These are phyloP conservation scores for Zelleria hepariella DNA, from an alignment of 2,888 invertebrate genomes.

Conservation along the genomic window DNA sequence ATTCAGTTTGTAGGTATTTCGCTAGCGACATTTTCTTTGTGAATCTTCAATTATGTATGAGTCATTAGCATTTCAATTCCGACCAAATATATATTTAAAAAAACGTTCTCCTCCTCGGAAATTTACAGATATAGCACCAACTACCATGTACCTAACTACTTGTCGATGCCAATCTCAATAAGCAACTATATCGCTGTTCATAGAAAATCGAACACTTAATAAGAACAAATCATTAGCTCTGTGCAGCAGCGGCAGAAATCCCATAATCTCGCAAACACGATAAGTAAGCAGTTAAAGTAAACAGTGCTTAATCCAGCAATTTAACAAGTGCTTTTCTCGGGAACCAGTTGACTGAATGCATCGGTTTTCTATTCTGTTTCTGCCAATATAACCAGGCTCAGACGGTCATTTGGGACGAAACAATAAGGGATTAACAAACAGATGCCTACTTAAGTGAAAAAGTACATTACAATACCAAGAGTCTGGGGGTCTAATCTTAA, in stretches of 20 bases:
- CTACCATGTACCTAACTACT: too few relatives aligned
- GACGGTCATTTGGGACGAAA: not conserved
- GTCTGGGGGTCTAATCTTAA: too few relatives aligned
- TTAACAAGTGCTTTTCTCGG: conserved; percentile 34
- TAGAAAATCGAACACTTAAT: not conserved
- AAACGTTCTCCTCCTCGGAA: too few relatives aligned
- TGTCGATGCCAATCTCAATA: too few relatives aligned
- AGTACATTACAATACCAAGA: not conserved
- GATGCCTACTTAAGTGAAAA: not conserved
- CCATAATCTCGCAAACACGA: conserved; percentile 29
- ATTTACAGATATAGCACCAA: too few relatives aligned
- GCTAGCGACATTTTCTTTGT: conserved; percentile 16
- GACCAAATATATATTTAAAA: conserved; percentile 5
- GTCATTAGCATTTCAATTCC: conserved; percentile 38
- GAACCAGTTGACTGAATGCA: conserved; percentile 28
- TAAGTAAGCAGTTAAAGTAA: conserved; percentile 40
- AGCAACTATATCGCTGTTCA: too few relatives aligned
- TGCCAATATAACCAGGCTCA: not conserved
- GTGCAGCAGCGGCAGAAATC: conserved; percentile 6
- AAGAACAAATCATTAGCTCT: conserved; percentile 1
- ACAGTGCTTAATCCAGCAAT: conserved; percentile 39
- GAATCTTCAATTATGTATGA: conserved; percentile 36
- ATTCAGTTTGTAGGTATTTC: not conserved
- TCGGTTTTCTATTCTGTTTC: conserved; percentile 14
- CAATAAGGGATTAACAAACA: not conserved